These are phyloP conservation scores for Pseudonaja textilis DNA, from an alignment of 2,113 vertebrate species.

Conservation along the genomic window DNA sequence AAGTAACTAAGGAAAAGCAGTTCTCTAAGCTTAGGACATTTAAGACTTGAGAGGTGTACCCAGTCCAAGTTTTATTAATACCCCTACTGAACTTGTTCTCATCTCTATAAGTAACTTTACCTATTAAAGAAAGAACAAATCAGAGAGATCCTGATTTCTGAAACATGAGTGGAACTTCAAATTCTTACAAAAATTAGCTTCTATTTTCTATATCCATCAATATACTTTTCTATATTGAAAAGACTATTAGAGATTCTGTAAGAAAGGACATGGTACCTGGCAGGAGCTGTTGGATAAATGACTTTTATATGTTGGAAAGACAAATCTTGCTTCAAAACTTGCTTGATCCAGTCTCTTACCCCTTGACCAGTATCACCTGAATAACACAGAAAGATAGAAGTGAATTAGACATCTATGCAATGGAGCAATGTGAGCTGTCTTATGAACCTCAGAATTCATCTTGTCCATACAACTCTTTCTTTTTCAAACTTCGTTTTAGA, in stretches of 20 bases:
- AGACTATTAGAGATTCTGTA: background rate
- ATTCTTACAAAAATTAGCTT: background rate
- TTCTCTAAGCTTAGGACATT: background rate
- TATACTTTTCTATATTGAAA: background rate
- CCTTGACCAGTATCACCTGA: conserved; percentile 84
- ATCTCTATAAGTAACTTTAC: no score
- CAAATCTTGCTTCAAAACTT: conserved; percentile 79
- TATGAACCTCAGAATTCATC: background rate
- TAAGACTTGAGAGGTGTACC: background rate
- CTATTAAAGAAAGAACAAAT: background rate
- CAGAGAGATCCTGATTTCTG: background rate
- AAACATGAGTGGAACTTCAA: background rate
- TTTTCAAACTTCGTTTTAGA: background rate
- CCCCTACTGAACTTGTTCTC: background rate
- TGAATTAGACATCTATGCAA: conserved; percentile 13
- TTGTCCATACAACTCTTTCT: background rate
- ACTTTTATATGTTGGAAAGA: conserved; percentile 84
- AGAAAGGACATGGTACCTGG: conserved; percentile 70
- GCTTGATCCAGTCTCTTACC: conserved; percentile 79
- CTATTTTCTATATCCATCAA: background rate
- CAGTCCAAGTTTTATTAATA: background rate
- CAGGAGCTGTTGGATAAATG: conserved; percentile 87
- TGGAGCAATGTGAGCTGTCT: background rate
- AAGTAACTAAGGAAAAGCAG: background rate
- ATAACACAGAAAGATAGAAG: conserved; percentile 29